phyloP scores from a whole-genome alignment of 2,888 invertebrate genomes.

The Pemphredon lugubris region DNA sequence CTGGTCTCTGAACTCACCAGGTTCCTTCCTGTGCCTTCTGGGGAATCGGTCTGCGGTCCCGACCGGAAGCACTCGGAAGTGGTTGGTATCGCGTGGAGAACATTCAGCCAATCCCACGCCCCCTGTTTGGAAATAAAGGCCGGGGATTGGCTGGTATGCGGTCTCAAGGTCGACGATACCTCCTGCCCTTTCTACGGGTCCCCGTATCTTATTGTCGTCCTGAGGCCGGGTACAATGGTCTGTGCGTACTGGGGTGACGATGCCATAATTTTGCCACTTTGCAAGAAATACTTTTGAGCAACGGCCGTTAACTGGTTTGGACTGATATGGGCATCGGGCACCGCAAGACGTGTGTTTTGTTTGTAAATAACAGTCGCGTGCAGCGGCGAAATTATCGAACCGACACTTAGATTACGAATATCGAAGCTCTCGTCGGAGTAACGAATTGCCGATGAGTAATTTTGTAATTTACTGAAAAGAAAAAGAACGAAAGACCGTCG shows the following conservation, averaged over 20 bases:
- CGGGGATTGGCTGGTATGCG: slow-evolving; percentile 65
- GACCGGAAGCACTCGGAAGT: slow-evolving; percentile 62
- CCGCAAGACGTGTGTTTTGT: not conserved
- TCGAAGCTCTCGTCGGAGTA: not conserved
- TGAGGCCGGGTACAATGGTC: slow-evolving; percentile 73
- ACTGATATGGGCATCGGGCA: not conserved
- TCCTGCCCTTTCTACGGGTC: slow-evolving; percentile 77
- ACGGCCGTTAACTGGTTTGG: not conserved
- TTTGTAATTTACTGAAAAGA: not conserved
- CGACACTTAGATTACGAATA: not conserved
- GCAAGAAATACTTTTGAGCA: slow-evolving; percentile 17
- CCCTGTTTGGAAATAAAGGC: slow-evolving; percentile 51
- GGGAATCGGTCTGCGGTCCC: slow-evolving; percentile 52
- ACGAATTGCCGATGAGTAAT: not conserved
- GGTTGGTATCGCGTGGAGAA: slow-evolving; percentile 57
- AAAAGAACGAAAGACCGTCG: not conserved
- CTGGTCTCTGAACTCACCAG: slow-evolving; percentile 57
- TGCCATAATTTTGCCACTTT: slow-evolving; percentile 50
- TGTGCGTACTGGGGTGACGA: slow-evolving; percentile 63
- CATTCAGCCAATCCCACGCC: slow-evolving; percentile 61
- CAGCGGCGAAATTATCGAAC: slow-evolving; percentile 28
- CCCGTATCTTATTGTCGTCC: slow-evolving; percentile 73
- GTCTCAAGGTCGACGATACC: slow-evolving; percentile 71
- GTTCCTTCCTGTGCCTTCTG: slow-evolving; percentile 37
- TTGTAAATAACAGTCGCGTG: not conserved